Conservation (phyloP, 2,797 vertebrate species). For the Poecile montanus region DNA sequence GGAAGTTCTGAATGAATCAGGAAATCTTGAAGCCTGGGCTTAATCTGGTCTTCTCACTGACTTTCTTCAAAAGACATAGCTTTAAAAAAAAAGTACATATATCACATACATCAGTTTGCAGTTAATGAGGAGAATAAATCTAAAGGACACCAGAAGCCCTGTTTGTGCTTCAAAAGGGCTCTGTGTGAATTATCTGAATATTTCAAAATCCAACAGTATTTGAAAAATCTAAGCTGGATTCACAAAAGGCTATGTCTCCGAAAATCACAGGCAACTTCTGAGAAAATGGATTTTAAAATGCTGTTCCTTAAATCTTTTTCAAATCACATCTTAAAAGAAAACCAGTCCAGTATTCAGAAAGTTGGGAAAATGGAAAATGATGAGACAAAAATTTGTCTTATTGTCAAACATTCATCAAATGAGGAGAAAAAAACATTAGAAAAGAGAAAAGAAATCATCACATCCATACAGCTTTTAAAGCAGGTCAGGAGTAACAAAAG, state of each 20-base stretch:
- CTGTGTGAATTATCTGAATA: not conserved
- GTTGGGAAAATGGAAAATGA: not conserved
- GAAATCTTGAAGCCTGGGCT: not conserved
- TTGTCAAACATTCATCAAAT: not conserved
- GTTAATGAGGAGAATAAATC: not conserved
- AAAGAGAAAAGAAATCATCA: not conserved
- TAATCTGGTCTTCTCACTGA: fast-evolving
- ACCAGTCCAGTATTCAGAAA: not conserved
- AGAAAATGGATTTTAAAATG: not conserved
- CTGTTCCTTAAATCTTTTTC: not conserved
- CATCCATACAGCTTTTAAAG: not conserved
- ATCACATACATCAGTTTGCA: not conserved
- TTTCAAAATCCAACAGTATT: not conserved
- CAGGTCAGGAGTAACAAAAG: not conserved
- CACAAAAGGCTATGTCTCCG: not conserved
- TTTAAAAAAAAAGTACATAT: not conserved
- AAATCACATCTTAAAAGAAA: not conserved
- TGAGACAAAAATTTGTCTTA: not conserved
- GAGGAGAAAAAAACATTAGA: not conserved
- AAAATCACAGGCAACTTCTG: not conserved
- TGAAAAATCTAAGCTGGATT: not conserved
- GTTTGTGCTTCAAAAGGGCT: not conserved
- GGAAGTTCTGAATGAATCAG: not conserved
- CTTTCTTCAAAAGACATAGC: not conserved
- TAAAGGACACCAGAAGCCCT: not conserved